Evolutionary conservation across 2,113 vertebrate genomes (phyloP).

Genomic region (Callipepla californica): DNA sequence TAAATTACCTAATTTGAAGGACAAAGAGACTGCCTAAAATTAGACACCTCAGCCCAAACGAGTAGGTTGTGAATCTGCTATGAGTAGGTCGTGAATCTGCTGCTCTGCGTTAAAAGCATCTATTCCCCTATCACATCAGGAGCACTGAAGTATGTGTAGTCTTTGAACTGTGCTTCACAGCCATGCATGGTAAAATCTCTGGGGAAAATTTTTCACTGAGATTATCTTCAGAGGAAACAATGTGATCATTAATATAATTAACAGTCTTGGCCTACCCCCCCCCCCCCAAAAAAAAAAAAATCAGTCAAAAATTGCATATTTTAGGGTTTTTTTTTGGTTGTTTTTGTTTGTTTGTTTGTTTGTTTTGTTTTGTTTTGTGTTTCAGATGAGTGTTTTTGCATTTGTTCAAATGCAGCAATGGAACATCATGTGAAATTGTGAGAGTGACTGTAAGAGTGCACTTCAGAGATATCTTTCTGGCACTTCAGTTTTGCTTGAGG

Average conservation of each 20-base stretch:
- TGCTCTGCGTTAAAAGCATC: neutral
- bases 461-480: neutral
- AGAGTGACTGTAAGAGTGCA: neutral
- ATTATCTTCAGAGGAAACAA: neutral
- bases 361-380: neutral
- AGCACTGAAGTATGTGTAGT: neutral
- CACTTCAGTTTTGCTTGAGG: neutral
- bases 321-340: neutral
- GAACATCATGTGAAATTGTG: neutral
- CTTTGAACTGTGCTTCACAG: neutral
- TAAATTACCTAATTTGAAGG: neutral
- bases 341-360: too few relatives aligned
- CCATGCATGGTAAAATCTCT: neutral
- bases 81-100: neutral
- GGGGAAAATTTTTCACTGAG: neutral
- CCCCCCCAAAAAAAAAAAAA: neutral
- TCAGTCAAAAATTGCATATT: neutral
- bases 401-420: neutral
- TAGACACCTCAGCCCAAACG: neutral
- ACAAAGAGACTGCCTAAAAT: slow-evolving; percentile 43
- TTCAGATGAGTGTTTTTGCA: neutral
- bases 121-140: neutral
- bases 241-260: neutral
- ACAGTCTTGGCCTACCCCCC: neutral
- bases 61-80: neutral